Evolutionary conservation across 2,888 invertebrate species (phyloP).

Genomic region (Melangyna quadrimaculata): DNA sequence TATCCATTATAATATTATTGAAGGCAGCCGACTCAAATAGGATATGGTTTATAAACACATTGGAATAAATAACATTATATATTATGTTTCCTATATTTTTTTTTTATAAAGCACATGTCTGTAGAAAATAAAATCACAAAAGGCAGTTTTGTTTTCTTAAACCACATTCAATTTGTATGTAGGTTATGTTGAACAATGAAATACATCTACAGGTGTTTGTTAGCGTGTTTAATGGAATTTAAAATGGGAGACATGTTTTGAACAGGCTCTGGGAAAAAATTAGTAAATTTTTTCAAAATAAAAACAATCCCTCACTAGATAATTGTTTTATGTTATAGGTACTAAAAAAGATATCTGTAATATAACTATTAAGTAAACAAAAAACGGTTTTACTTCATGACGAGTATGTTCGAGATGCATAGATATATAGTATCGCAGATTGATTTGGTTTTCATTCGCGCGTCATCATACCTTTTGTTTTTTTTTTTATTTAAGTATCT

Average conservation of each 20-base stretch:
- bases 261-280: neutral
- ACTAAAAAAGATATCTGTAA: neutral
- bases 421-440: slow-evolving; percentile 71
- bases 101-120: neutral
- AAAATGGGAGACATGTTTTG: neutral
- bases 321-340: neutral
- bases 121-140: neutral
- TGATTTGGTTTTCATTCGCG: slow-evolving; percentile 82
- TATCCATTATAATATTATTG: neutral
- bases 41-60: neutral
- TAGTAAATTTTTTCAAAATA: neutral
- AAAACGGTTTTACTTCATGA: slow-evolving; percentile 8
- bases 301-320: neutral
- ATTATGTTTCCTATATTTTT: neutral
- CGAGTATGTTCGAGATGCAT: slow-evolving; percentile 39
- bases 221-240: neutral
- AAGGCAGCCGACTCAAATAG: neutral
- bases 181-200: neutral
- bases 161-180: neutral
- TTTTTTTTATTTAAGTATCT: slow-evolving; percentile 21
- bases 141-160: neutral
- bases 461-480: slow-evolving; percentile 55
- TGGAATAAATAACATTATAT: neutral
- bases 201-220: neutral
- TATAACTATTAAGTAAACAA: neutral